Base-by-base conservation (phyloP, 2,797 vertebrate species). In the Enteromius unitaeniatus region DNA sequence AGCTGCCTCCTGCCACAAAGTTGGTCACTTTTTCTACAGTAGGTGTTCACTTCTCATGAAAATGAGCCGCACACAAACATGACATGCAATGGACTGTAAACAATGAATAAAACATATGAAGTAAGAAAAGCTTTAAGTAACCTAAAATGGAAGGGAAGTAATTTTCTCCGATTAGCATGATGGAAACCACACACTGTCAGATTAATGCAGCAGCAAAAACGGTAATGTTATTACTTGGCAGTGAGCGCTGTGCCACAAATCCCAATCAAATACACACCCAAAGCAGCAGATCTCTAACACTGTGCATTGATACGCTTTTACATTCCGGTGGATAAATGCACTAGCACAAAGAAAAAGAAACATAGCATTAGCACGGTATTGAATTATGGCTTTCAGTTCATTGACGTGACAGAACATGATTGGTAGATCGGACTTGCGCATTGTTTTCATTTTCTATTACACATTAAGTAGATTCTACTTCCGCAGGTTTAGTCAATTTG, bases 131-230 rank as follows among this genome's bases (percentile, higher is more conserved):
- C 42, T 34, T 82, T 51, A 86, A 79, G 64, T 77, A 55, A 76
- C 65, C 23, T 81, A 79, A 68, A 79, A 86, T 76, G 67, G 77
- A 75, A 62, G 76, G 51, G 47, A 60, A 64, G 64, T 58, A 55
- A 77, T 83, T 86, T 83, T 67, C 70, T 55, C 58, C 17, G 77
- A 86, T 86, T 86, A 83, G 76, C 51, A 68, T 83, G 77, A 86
- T 80, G 78, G 78, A 84, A 76, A 80, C 81, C 78, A 76, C 77
- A 86, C 34, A 69, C 77, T 80, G 78, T 83, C 78, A 77, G 40
- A 83, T 70, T 83, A 80, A 86, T 80, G 77, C 40, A 49, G 42
- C 53, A 51, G 49, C 37, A 47, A 76, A 79, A 45, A 60, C 37
- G 42, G 42, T 79, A 75, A 82, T 60, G 72, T 51, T 79, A 74